A percentile compares a stretch with the other conserved stretches of the same genome.
These are phyloP conservation scores for Diaphora mendica DNA, from an alignment of 2,888 invertebrate genomes.

Conservation along the genomic window DNA sequence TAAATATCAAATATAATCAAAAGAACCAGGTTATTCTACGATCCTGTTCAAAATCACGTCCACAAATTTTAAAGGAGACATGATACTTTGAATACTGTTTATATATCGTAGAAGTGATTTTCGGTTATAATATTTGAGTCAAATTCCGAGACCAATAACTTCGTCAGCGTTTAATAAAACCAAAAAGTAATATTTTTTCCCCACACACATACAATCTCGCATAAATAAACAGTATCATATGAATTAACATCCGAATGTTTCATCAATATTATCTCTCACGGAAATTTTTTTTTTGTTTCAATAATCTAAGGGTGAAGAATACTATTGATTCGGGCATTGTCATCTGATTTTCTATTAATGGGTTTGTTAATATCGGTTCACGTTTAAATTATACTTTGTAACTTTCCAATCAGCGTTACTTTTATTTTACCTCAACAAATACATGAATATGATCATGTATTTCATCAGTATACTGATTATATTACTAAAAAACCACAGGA, in stretches of 20 bases:
- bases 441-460: not conserved
- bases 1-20: too few relatives aligned
- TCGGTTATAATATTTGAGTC: not conserved
- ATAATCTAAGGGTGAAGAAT: not conserved
- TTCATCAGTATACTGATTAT: not conserved
- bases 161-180: not conserved
- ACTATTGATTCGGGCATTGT: not conserved
- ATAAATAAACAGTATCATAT: not conserved
- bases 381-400: too few relatives aligned
- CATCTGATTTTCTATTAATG: not conserved
- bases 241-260: not conserved
- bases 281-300: not conserved
- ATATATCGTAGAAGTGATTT: not conserved
- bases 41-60: too few relatives aligned
- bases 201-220: not conserved
- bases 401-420: not conserved
- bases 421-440: not conserved
- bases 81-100: not conserved
- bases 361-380: not conserved
- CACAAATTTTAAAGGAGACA: not conserved
- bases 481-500: too few relatives aligned
- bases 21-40: too few relatives aligned
- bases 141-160: not conserved
- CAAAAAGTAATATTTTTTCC: not conserved
- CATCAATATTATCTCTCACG: not conserved